A percentile compares a stretch with the other conserved stretches of the same genome.
Evolutionary conservation across 2,888 invertebrate genomes (phyloP).

Genomic region (Chironomus tentans): DNA sequence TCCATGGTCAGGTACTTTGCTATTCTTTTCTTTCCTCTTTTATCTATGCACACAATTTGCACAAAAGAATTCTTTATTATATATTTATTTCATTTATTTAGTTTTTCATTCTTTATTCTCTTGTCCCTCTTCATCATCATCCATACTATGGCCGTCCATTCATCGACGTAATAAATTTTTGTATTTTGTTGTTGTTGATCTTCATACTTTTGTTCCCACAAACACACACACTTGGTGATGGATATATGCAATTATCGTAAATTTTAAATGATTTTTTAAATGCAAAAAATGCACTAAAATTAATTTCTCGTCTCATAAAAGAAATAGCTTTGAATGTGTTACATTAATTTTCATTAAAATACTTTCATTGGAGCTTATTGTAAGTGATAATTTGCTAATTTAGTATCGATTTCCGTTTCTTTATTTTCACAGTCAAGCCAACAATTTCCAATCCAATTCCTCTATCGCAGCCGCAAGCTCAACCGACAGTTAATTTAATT

Average conservation of each 20-base stretch:
- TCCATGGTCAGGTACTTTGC: conserved; percentile 23
- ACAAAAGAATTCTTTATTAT: not conserved
- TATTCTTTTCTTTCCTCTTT: not conserved
- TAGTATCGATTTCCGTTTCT: not conserved
- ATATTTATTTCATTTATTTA: not conserved
- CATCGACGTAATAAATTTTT: not conserved
- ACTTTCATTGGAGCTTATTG: not conserved
- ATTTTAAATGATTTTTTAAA: not conserved
- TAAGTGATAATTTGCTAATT: not conserved
- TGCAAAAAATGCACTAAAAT: not conserved
- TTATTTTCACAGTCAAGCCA: conserved; percentile 2
- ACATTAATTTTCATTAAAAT: not conserved
- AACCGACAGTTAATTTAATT: conserved; percentile 15
- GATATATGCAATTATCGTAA: not conserved
- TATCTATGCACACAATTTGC: conserved; percentile 14
- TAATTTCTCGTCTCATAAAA: not conserved
- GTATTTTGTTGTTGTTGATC: not conserved
- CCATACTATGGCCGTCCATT: not conserved
- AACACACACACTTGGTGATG: conserved; percentile 29
- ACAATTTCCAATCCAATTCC: conserved; percentile 23
- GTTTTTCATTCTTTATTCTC: not conserved
- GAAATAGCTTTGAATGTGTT: not conserved
- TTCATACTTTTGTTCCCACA: conserved; percentile 16
- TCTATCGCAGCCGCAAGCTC: not conserved
- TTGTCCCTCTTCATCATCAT: not conserved